phyloP scores from a whole-genome alignment of 2,797 vertebrate species.

The Diplodus sargus region DNA sequence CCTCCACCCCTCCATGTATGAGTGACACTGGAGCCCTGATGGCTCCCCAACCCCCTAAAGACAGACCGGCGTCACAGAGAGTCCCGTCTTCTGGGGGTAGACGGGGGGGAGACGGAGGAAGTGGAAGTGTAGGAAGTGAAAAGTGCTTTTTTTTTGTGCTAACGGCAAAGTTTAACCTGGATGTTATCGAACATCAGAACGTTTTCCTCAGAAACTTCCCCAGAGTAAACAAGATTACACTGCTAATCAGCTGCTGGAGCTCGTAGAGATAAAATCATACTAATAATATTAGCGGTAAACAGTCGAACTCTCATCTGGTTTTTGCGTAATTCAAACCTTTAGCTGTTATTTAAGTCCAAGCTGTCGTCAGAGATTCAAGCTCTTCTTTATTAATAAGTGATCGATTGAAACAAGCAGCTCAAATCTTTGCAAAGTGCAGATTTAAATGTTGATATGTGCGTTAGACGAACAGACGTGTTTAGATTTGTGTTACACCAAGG shows the following conservation, averaged over 20 bases:
- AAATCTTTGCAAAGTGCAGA: neutral
- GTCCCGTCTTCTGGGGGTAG: no score
- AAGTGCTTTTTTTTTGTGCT: neutral
- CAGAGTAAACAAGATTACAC: neutral
- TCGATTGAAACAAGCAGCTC: neutral
- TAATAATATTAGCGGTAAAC: neutral
- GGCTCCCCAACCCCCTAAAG: conserved; percentile 47
- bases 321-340: neutral
- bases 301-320: neutral
- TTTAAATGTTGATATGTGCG: neutral
- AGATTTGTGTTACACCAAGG: neutral
- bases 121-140: neutral
- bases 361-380: neutral
- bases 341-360: neutral
- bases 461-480: neutral
- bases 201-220: neutral
- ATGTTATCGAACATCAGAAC: conserved; percentile 4
- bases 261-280: neutral
- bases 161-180: neutral
- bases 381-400: neutral
- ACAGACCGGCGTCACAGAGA: conserved; percentile 43
- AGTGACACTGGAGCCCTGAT: conserved; percentile 74
- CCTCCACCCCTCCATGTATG: conserved; percentile 44
- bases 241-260: neutral
- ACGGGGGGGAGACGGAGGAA: neutral